Base-by-base conservation (phyloP, 1,140 invertebrate species). In the Trichonephila inaurata region DNA sequence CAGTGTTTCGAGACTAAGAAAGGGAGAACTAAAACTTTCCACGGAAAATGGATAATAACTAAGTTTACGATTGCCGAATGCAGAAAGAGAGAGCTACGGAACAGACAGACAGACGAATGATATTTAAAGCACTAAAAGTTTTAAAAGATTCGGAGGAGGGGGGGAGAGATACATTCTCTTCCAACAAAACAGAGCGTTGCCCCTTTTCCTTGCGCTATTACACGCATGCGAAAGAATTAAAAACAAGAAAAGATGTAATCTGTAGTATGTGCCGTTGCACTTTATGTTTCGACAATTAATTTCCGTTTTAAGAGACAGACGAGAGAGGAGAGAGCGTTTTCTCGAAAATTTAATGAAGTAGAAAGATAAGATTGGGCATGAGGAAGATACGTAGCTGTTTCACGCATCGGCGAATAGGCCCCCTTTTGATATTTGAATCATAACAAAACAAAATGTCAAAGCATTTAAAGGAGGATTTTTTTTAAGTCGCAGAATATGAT, bases 31-130 rank as follows among this genome's bases (percentile, higher is more conserved):
- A 87, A 92, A 92, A 86, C 61, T 92, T 92, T 93, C 64, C 18
- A 62, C 66, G 69, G 51, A 93, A 93, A 93, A 93, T 93, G 92
- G 92, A 93, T 93, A 93, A 88, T 93, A 93, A 93, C 92, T 88
- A 93, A 93, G 92, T 93, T 93, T 93, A 93, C 92, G 92, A 93
- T 89, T 93, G n/a, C 33, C 6, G 85, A 77, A 58, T 10, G 24
- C 7, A 16, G 28, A 24, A 33, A 14, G n/a, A 14, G 82, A 24
- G 64, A 85, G 24, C 19, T 33, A 19, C n/a, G 58, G 62, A 33
- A 77, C 77, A 69, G 64, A 92, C 83, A 82, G 44, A 72, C 61
- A 64, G 51, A 64, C 86, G 64, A 85, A 88, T 89, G 91, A 62
- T 88, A 82, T 88, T 92, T 69, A 89, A 89, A 69, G 83, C 33